A percentile compares a stretch with the other conserved stretches of the same genome.
These are phyloP conservation scores for Drymodes brunneopygia DNA, from an alignment of 2,113 vertebrate genomes.

Conservation along the genomic window DNA sequence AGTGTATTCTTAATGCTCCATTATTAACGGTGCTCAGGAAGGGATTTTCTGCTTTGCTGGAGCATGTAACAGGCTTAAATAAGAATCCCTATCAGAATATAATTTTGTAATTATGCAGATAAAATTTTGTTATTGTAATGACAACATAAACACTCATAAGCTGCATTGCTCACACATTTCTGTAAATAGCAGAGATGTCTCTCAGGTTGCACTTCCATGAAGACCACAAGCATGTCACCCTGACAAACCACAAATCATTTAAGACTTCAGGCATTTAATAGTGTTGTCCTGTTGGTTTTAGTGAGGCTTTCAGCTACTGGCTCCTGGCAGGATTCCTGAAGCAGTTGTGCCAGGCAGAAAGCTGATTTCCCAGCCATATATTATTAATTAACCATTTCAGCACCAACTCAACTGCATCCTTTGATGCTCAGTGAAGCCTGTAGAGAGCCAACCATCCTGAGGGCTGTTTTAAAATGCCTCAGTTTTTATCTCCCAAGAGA, in stretches of 20 bases:
- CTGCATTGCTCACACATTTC: neutral
- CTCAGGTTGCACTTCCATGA: neutral
- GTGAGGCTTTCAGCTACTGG: neutral
- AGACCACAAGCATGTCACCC: neutral
- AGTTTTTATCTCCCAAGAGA: neutral
- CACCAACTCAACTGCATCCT: neutral
- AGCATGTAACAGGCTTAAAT: conserved; percentile 49
- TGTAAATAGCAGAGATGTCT: neutral
- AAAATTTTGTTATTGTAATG: neutral
- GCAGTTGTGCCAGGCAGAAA: neutral
- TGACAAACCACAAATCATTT: neutral
- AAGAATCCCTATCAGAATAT: conserved; percentile 14
- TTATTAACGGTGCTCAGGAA: conserved; percentile 43
- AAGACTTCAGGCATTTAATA: neutral
- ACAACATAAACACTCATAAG: neutral
- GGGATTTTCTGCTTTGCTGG: conserved; percentile 58
- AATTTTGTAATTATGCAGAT: conserved; percentile 23
- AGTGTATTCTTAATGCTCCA: conserved; percentile 36
- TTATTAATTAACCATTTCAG: neutral
- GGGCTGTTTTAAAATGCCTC: neutral
- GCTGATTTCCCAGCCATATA: neutral
- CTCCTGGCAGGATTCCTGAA: neutral
- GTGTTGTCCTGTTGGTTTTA: neutral
- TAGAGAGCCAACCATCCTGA: neutral
- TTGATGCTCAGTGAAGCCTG: neutral